Conservation (phyloP, 1,140 invertebrate species). For the Sesamia nonagrioides region DNA sequence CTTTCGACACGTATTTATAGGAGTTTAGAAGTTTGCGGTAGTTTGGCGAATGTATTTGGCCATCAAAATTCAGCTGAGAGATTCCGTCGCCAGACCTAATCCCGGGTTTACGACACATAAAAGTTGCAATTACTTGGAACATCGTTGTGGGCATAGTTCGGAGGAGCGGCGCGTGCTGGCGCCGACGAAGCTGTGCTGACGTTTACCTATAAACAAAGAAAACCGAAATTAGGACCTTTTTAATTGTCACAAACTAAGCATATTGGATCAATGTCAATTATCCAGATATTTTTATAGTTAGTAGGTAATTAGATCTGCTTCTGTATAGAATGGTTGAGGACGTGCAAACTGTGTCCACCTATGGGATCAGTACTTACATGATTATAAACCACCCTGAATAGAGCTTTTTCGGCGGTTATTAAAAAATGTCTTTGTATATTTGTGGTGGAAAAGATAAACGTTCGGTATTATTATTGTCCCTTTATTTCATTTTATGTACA, state of each 20-base stretch:
- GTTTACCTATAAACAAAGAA: constrained; percentile 39
- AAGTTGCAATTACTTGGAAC: constrained; percentile 42
- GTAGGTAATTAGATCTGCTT: too few relatives aligned
- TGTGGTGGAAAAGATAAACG: too few relatives aligned
- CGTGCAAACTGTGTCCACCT: too few relatives aligned
- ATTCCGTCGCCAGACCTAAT: constrained; percentile 11
- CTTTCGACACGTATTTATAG: constrained; percentile 46
- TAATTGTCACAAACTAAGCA: neutral
- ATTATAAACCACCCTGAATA: too few relatives aligned
- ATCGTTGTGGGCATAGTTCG: neutral
- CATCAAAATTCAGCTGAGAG: constrained; percentile 24
- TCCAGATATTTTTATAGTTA: neutral
- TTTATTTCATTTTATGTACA: too few relatives aligned
- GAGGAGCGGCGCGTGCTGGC: neutral
- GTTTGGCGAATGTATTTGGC: constrained; percentile 22
- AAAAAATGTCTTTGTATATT: too few relatives aligned
- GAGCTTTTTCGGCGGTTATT: too few relatives aligned
- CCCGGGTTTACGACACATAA: constrained; percentile 27
- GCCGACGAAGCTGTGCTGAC: neutral
- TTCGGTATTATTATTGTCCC: too few relatives aligned
- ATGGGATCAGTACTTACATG: too few relatives aligned
- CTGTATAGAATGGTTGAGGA: too few relatives aligned
- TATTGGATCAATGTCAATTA: neutral
- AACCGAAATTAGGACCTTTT: constrained; percentile 12
- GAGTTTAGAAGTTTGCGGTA: constrained; percentile 9